phyloP scores from a whole-genome alignment of 2,113 vertebrate genomes.

The Poicephalus gulielmi region DNA sequence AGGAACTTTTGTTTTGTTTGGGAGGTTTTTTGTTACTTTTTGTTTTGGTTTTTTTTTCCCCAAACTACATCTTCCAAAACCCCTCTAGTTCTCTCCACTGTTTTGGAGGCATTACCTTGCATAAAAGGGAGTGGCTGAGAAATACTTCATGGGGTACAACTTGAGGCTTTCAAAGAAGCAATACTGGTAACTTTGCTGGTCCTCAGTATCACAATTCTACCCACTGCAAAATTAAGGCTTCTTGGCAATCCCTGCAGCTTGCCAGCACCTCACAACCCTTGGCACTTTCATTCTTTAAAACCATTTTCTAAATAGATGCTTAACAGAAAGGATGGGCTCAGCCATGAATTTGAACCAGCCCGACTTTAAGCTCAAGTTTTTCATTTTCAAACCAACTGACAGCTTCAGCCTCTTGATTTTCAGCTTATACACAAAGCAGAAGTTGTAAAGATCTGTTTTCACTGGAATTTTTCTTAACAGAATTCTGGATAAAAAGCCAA shows the following conservation, averaged over 20 bases:
- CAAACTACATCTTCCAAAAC: neutral
- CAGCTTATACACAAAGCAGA: neutral
- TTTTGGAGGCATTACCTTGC: neutral
- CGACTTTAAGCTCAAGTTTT: neutral
- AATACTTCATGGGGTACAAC: neutral
- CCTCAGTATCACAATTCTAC: neutral
- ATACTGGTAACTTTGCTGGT: neutral
- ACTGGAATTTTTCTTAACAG: neutral
- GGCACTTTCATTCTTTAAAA: neutral
- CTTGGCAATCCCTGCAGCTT: neutral
- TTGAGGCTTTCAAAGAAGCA: neutral
- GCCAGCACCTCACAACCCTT: neutral
- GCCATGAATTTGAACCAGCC: neutral
- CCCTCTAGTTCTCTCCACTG: neutral
- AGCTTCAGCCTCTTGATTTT: neutral
- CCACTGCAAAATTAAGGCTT: neutral
- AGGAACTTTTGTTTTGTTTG: neutral
- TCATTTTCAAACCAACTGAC: neutral
- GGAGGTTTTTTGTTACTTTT: too few species aligned
- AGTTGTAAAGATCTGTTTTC: neutral
- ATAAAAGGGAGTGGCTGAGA: neutral
- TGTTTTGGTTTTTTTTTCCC: neutral
- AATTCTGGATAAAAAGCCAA: constrained; percentile 7
- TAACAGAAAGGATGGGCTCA: neutral
- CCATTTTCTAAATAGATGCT: neutral